Conservation (phyloP, 2,888 invertebrate genomes). For the Mystacides longicornis region DNA sequence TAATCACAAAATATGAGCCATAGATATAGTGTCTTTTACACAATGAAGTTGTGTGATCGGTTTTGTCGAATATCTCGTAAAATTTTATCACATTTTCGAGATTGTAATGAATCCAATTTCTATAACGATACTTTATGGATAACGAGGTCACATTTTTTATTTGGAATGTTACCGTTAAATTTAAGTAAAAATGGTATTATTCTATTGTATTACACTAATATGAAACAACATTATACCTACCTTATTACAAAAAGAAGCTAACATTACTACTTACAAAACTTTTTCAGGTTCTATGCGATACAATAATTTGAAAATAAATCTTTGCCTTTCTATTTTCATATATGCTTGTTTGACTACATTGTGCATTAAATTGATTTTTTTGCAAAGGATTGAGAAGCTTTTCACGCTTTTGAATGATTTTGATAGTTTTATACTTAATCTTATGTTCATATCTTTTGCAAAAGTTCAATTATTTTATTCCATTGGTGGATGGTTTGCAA, state of each 20-base stretch:
- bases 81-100: background rate
- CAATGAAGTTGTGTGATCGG: background rate
- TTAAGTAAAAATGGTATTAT: background rate
- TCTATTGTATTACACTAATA: background rate
- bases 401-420: constrained; percentile 17
- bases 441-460: constrained; percentile 21
- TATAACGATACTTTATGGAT: constrained; percentile 16
- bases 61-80: background rate
- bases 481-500: constrained; percentile 20
- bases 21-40: too few relatives aligned
- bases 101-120: background rate
- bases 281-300: constrained; percentile 17
- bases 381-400: constrained; percentile 10
- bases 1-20: too few relatives aligned
- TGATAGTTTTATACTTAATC: constrained; percentile 18
- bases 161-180: constrained; percentile 18
- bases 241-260: too few relatives aligned
- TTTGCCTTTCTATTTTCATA: constrained; percentile 14
- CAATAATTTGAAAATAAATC: constrained; percentile 7
- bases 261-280: background rate
- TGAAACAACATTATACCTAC: too few relatives aligned
- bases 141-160: constrained; percentile 7
- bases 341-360: constrained; percentile 8
- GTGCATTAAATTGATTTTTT: constrained; percentile 8
- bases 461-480: constrained; percentile 21